These are phyloP conservation scores for Copidosoma aretas DNA, from an alignment of 2,888 invertebrate species.

Conservation along the genomic window DNA sequence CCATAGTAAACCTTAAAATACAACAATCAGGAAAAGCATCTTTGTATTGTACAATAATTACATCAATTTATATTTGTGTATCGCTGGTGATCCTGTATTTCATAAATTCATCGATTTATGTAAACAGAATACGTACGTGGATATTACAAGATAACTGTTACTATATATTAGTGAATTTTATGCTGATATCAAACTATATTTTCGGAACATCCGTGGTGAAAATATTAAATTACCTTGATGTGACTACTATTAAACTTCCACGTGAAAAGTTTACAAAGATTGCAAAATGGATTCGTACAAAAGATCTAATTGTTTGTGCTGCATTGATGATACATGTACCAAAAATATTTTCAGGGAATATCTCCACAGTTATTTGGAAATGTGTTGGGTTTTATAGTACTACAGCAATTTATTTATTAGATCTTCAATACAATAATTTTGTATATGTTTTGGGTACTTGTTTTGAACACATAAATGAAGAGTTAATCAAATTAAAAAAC, in stretches of 20 bases:
- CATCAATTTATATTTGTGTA: conserved; percentile 1
- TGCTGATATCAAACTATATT: conserved; percentile 39
- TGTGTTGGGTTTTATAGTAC: conserved; percentile 39
- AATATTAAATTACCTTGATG: conserved; percentile 40
- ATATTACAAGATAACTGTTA: conserved; percentile 45
- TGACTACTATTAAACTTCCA: conserved; percentile 43
- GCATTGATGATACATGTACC: conserved; percentile 41
- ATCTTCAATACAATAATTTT: conserved; percentile 48
- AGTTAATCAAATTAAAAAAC: conserved; percentile 43
- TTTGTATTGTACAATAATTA: conserved; percentile 37
- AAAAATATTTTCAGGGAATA: conserved; percentile 22
- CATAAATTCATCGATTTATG: conserved; percentile 27
- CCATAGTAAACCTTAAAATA: conserved; percentile 32
- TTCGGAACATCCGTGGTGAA: conserved; percentile 36
- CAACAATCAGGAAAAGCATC: conserved; percentile 36
- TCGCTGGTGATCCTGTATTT: not conserved
- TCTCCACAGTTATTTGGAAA: conserved; percentile 23
- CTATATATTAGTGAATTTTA: conserved; percentile 38
- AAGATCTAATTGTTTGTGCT: conserved; percentile 45
- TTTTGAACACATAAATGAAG: conserved; percentile 47
- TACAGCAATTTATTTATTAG: conserved; percentile 41
- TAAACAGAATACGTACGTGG: conserved; percentile 30
- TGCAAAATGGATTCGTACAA: conserved; percentile 42
- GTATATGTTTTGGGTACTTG: conserved; percentile 47
- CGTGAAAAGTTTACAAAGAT: conserved; percentile 38